A percentile compares a stretch with the other conserved stretches of the same genome.
Evolutionary conservation across 2,797 vertebrate genomes (phyloP).

Genomic region (Rhodeus uyekii): DNA sequence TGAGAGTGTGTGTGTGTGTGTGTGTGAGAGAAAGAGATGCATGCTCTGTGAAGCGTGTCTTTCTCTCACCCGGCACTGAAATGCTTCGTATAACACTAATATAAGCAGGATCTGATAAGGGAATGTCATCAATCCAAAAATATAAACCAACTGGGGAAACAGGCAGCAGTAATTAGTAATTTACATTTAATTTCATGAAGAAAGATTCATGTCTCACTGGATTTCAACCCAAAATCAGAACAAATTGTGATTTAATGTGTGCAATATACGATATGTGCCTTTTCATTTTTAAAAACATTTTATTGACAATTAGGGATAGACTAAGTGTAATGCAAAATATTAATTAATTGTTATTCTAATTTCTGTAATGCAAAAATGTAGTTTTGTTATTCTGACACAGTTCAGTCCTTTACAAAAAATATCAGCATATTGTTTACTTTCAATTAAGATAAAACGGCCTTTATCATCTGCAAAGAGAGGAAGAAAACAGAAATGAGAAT

Average conservation of each 20-base stretch:
- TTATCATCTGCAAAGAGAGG: no score
- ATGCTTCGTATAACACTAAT: not conserved
- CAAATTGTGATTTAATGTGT: no score
- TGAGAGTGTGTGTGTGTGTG: slow-evolving; percentile 4
- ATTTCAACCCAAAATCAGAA: not conserved
- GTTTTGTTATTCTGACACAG: no score
- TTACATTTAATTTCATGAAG: not conserved
- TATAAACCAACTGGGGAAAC: not conserved
- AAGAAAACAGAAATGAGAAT: no score
- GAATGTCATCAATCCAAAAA: not conserved
- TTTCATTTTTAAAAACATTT: not conserved
- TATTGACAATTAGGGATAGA: no score
- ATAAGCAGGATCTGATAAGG: not conserved
- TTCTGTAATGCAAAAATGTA: no score
- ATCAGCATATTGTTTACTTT: no score
- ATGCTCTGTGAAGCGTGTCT: not conserved
- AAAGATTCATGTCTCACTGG: not conserved
- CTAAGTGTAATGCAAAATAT: no score
- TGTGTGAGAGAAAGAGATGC: not conserved
- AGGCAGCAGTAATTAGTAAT: not conserved
- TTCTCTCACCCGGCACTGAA: not conserved
- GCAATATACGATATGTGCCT: not conserved
- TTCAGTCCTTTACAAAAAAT: no score
- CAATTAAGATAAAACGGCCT: no score
- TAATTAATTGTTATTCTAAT: no score